phyloP scores from a whole-genome alignment of 2,797 vertebrate genomes.

The Rhincodon typus region DNA sequence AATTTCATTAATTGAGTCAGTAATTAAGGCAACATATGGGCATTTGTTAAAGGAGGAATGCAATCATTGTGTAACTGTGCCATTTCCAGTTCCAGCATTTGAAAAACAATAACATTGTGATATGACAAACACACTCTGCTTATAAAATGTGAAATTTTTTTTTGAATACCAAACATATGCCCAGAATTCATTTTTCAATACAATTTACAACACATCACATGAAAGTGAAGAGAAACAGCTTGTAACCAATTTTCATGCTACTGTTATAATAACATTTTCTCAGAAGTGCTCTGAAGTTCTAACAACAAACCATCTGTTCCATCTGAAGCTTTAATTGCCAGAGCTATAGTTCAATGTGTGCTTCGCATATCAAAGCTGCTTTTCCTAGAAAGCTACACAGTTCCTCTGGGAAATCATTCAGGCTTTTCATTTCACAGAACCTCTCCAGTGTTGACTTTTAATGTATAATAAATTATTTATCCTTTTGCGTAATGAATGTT shows the following conservation, averaged over 20 bases:
- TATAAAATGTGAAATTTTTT: neutral
- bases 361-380: slow-evolving; percentile 32
- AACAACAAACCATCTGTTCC: slow-evolving; percentile 34
- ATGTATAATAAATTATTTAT: slow-evolving; percentile 20
- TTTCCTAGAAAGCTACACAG: slow-evolving; percentile 29
- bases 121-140: neutral
- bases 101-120: neutral
- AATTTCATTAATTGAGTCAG: neutral
- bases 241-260: slow-evolving; percentile 12
- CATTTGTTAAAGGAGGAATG: neutral
- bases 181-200: neutral
- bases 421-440: slow-evolving; percentile 27
- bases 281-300: slow-evolving; percentile 7
- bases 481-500: neutral
- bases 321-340: slow-evolving; percentile 31
- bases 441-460: neutral
- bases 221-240: neutral
- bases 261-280: slow-evolving; percentile 17
- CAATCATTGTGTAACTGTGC: neutral
- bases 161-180: neutral
- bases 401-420: slow-evolving; percentile 29
- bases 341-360: slow-evolving; percentile 30
- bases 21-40: neutral
- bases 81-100: neutral
- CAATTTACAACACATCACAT: neutral